These are phyloP conservation scores for Dolomedes plantarius DNA, from an alignment of 2,888 invertebrate species.

Conservation along the genomic window DNA sequence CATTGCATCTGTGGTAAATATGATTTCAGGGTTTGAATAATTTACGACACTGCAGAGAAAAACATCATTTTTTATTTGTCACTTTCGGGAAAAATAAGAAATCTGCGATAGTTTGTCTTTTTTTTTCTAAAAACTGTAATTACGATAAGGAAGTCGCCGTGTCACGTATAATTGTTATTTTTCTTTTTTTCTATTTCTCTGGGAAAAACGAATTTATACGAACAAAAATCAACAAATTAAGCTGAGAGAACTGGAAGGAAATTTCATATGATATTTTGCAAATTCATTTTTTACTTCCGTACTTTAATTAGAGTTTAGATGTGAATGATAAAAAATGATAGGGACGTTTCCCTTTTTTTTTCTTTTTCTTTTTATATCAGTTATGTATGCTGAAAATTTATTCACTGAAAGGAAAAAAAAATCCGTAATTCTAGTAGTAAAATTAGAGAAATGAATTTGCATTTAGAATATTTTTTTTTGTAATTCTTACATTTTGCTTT, in stretches of 20 bases:
- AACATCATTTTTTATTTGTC: too few relatives aligned
- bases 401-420: neutral
- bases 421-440: neutral
- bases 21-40: too few relatives aligned
- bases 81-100: too few relatives aligned
- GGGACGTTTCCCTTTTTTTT: neutral
- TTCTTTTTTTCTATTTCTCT: neutral
- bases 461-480: too few relatives aligned
- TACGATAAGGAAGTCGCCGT: neutral
- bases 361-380: neutral
- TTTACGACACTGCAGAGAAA: too few relatives aligned
- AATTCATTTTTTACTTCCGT: neutral
- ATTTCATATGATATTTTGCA: neutral
- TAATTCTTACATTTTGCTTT: too few relatives aligned
- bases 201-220: neutral
- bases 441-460: neutral
- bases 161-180: neutral
- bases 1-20: too few relatives aligned
- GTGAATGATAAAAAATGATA: neutral
- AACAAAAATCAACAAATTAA: neutral
- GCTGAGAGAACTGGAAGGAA: neutral
- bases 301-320: neutral
- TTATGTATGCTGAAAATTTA: neutral
- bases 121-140: neutral
- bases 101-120: too few relatives aligned